A percentile compares a stretch with the other conserved stretches of the same genome.
These are phyloP conservation scores for Gryllus bimaculatus DNA, from an alignment of 1,140 invertebrate genomes.

Conservation along the genomic window DNA sequence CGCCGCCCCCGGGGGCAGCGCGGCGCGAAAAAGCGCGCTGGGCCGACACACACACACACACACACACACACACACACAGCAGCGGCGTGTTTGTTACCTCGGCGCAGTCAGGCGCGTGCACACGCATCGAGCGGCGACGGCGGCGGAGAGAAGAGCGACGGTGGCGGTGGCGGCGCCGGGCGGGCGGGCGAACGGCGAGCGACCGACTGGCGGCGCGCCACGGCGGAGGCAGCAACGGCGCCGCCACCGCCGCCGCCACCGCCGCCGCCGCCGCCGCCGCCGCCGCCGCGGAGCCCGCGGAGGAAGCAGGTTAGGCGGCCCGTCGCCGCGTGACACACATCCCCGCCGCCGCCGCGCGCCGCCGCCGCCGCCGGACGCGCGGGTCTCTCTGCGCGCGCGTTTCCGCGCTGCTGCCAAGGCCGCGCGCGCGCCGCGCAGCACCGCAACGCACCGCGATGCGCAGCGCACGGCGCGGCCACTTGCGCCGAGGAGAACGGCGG, in stretches of 20 bases:
- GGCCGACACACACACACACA: too few species aligned
- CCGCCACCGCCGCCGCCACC: background rate
- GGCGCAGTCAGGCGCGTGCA: background rate
- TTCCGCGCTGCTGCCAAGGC: background rate
- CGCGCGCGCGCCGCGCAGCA: too few species aligned
- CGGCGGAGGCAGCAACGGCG: background rate
- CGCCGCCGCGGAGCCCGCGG: too few species aligned
- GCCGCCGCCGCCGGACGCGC: background rate
- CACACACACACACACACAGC: too few species aligned
- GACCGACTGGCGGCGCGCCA: background rate
- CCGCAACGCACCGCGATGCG: too few species aligned
- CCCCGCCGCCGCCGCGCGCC: too few species aligned
- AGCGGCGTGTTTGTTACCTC: background rate
- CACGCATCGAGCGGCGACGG: background rate
- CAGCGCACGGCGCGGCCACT: too few species aligned
- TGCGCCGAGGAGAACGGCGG: too few species aligned
- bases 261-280: too few species aligned
- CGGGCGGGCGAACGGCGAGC: background rate
- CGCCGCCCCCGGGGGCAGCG: background rate
- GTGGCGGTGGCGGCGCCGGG: too few species aligned
- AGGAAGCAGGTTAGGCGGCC: background rate
- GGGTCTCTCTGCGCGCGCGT: background rate
- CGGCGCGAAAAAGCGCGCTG: too few species aligned
- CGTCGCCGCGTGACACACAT: too few species aligned
- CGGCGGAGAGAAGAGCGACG: background rate